These are phyloP conservation scores for Otolemur crassicaudatus DNA, from an alignment of 2,797 vertebrate species.

Conservation along the genomic window DNA sequence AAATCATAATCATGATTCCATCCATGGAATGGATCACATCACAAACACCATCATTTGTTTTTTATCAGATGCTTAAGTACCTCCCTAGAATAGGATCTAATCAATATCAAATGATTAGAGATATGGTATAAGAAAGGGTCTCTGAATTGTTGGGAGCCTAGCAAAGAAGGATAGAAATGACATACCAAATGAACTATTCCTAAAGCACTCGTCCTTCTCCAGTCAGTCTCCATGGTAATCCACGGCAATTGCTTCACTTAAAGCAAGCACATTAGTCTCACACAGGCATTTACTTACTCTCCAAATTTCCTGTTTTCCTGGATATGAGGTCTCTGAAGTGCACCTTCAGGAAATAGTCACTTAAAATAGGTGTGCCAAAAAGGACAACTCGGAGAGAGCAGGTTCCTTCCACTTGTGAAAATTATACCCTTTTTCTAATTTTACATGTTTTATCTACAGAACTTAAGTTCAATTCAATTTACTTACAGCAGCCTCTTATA, in stretches of 20 bases:
- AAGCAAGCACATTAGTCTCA: neutral
- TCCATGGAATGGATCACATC: neutral
- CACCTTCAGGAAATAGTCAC: constrained; percentile 60
- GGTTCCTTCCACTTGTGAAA: neutral
- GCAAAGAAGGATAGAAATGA: neutral
- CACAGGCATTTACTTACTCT: constrained; percentile 39
- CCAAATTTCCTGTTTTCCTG: constrained; percentile 67
- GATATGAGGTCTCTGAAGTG: constrained; percentile 33
- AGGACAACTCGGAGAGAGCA: neutral
- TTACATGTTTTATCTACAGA: neutral
- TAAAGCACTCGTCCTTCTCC: neutral
- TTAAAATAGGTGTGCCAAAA: constrained; percentile 5
- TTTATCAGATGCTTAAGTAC: neutral
- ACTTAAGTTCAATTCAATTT: constrained; percentile 43
- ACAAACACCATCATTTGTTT: neutral
- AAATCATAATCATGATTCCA: neutral
- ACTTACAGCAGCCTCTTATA: constrained; percentile 45
- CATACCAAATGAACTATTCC: neutral
- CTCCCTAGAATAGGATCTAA: constrained; percentile 29
- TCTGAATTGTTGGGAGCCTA: neutral
- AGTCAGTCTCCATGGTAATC: neutral
- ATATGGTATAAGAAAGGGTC: neutral
- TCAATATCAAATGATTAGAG: constrained; percentile 8
- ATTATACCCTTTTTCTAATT: neutral
- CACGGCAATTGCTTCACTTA: neutral